A percentile compares a stretch with the other conserved stretches of the same genome.
Conservation (phyloP, 2,797 vertebrate species). For the Cyclura pinguis region DNA sequence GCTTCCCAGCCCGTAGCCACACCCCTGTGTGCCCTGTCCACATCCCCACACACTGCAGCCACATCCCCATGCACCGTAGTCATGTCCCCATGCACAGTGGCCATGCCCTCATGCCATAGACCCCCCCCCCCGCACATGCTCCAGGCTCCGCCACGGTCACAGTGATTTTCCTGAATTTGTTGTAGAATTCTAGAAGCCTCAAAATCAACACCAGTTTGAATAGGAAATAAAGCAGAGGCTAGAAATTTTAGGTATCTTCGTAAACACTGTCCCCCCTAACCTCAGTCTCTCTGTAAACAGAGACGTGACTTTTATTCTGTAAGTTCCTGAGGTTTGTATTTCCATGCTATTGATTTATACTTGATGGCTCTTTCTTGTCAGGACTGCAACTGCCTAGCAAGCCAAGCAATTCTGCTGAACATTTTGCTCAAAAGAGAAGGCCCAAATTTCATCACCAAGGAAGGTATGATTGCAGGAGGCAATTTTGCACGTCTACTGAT, state of each 20-base stretch:
- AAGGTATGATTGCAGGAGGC: constrained; percentile 82
- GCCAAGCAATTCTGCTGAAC: constrained; percentile 90
- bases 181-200: neutral
- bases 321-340: constrained; percentile 35
- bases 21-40: too few relatives aligned
- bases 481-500: constrained; percentile 29
- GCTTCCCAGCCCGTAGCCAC: too few relatives aligned
- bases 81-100: too few relatives aligned
- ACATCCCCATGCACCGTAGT: too few relatives aligned
- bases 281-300: neutral
- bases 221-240: neutral
- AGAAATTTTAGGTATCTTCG: too few relatives aligned
- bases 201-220: neutral
- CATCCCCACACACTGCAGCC: too few relatives aligned
- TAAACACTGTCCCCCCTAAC: too few relatives aligned
- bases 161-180: neutral
- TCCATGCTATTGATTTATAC: constrained; percentile 50
- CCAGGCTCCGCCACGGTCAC: too few relatives aligned
- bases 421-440: constrained; percentile 93
- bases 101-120: too few relatives aligned
- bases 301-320: neutral
- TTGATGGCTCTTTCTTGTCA: constrained; percentile 68
- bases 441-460: constrained; percentile 87
- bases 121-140: too few relatives aligned
- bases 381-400: constrained; percentile 92